Conservation (phyloP, 2,113 vertebrate genomes). For the Burhinus oedicnemus region DNA sequence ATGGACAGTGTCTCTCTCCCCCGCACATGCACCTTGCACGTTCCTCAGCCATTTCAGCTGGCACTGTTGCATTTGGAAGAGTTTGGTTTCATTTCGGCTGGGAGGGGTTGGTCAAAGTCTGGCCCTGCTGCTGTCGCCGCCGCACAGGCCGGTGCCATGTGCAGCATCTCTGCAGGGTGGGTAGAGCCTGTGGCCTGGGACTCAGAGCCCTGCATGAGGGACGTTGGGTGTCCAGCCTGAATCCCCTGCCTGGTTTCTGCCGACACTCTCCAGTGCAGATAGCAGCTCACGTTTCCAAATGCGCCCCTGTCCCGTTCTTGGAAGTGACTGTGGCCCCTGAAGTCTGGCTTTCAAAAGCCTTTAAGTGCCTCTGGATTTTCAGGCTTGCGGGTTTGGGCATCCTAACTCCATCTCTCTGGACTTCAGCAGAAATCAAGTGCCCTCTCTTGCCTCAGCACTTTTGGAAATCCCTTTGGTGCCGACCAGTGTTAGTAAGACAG, state of each 20-base stretch:
- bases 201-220: rapidly evolving
- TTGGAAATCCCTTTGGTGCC: not conserved
- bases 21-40: not conserved
- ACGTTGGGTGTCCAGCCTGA: not conserved
- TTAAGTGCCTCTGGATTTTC: not conserved
- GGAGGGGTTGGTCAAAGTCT: not conserved
- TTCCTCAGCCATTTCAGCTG: not conserved
- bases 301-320: rapidly evolving
- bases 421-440: not conserved
- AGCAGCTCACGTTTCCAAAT: not conserved
- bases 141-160: rapidly evolving
- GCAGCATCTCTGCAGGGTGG: not conserved
- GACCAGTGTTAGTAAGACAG: not conserved
- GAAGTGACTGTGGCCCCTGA: not conserved
- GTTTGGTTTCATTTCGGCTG: not conserved
- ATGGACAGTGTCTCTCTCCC: too few species aligned
- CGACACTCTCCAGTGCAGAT: rapidly evolving
- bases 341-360: not conserved
- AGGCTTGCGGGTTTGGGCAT: not conserved
- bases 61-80: not conserved
- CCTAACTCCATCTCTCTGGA: not conserved
- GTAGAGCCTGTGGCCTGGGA: too few species aligned
- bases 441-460: not conserved
- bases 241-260: not conserved
- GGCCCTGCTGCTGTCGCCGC: not conserved